Percentiles rank a stretch among this genome's conserved stretches.
Conservation (phyloP, 2,797 vertebrate species). For the Falco naumanni region DNA sequence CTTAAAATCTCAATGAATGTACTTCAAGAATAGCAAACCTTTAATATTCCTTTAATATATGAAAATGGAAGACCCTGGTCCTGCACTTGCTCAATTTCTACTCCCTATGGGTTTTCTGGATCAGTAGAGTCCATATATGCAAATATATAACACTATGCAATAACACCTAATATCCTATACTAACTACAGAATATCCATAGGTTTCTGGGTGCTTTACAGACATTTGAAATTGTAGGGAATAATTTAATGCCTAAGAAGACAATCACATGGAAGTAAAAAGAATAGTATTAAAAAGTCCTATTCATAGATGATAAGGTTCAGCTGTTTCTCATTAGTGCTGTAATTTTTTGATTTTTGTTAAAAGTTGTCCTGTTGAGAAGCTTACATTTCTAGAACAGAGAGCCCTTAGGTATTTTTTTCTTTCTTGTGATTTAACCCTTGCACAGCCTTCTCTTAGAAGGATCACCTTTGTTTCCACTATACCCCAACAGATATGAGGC, state of each 20-base stretch:
- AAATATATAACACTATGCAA: not conserved
- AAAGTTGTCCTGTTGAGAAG: not conserved
- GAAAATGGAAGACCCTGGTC: not conserved
- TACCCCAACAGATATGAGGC: not conserved
- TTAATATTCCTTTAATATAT: not conserved
- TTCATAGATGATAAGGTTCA: not conserved
- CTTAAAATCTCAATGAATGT: not conserved
- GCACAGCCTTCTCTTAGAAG: not conserved
- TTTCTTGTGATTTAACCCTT: not conserved
- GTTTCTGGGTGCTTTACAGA: not conserved
- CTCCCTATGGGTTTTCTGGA: not conserved
- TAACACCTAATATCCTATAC: not conserved
- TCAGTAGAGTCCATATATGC: not conserved
- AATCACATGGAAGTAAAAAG: not conserved
- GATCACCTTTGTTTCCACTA: not conserved
- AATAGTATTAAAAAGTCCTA: not conserved
- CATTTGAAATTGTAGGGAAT: not conserved
- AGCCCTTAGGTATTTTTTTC: not conserved
- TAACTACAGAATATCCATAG: not conserved
- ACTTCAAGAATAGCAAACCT: not conserved
- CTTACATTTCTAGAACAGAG: not conserved
- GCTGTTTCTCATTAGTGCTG: not conserved
- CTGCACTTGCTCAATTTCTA: not conserved
- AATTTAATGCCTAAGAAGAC: not conserved
- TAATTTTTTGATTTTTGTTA: not conserved